Conservation (phyloP, 2,888 invertebrate species). For the Drosophila macrospina region DNA sequence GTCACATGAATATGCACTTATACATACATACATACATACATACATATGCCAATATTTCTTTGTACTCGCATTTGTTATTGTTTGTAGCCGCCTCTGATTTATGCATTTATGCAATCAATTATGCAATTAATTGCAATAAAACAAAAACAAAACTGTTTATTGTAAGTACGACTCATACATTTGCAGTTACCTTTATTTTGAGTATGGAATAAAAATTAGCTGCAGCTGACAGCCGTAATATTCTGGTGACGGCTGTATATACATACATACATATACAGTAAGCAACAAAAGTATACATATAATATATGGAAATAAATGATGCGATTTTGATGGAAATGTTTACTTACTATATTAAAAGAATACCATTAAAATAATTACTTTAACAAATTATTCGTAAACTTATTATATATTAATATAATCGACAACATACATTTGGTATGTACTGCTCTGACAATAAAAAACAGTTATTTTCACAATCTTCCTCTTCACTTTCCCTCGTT, state of each 20-base stretch:
- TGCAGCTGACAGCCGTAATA: conserved; percentile 58
- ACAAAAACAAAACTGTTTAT: conserved; percentile 57
- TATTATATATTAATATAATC: background rate
- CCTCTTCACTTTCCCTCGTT: too few species aligned
- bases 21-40: conserved; percentile 10
- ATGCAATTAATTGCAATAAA: conserved; percentile 76
- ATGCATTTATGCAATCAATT: conserved; percentile 76
- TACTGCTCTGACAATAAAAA: background rate
- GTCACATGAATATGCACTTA: conserved; percentile 7
- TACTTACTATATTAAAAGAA: background rate
- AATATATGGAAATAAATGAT: background rate
- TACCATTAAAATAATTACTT: background rate
- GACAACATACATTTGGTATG: background rate
- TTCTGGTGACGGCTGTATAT: conserved; percentile 2
- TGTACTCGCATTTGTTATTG: conserved; percentile 29
- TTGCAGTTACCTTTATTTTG: conserved; percentile 31
- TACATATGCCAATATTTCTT: conserved; percentile 23
- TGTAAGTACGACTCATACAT: conserved; percentile 1
- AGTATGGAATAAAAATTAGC: conserved; percentile 70
- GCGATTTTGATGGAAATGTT: background rate
- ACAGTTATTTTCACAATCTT: background rate
- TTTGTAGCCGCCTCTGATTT: conserved; percentile 50
- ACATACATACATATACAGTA: background rate
- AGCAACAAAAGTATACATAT: background rate
- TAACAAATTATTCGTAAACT: background rate